These are phyloP conservation scores for Borostomias antarcticus DNA, from an alignment of 2,797 vertebrate genomes.

Conservation along the genomic window DNA sequence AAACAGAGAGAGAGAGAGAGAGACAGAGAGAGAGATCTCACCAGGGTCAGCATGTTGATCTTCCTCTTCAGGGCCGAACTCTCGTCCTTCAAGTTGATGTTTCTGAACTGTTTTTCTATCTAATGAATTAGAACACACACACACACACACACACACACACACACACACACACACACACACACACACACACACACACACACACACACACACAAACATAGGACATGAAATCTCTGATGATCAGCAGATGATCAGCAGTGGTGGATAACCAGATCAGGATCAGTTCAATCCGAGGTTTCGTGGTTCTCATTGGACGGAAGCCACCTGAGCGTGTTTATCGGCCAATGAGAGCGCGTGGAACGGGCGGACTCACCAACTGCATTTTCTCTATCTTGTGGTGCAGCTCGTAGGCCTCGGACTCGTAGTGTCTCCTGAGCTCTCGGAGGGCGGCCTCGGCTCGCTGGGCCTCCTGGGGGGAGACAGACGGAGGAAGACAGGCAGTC, in stretches of 20 bases:
- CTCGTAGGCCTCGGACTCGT: constrained; percentile 89
- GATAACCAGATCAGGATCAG: not conserved
- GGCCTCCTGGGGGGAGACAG: constrained; percentile 75
- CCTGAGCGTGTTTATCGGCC: not conserved
- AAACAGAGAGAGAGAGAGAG: no score
- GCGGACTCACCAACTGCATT: constrained; percentile 83
- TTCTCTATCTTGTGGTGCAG: constrained; percentile 91
- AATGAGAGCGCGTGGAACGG: not conserved
- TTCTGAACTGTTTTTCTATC: constrained; percentile 91
- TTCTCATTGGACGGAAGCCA: no score
- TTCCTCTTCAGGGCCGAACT: constrained; percentile 83
- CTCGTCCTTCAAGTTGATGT: constrained; percentile 84
- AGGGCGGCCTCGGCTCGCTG: constrained; percentile 81
- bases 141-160: no score
- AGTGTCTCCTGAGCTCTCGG: constrained; percentile 79
- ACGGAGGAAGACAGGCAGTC: not conserved
- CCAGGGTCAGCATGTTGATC: constrained; percentile 86
- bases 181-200: no score
- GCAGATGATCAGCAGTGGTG: not conserved
- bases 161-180: no score
- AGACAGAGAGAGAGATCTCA: constrained; percentile 76
- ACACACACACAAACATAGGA: no score
- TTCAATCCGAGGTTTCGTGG: no score
- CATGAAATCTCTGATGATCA: not conserved
- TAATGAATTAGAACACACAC: constrained; percentile 48